Evolutionary conservation across 2,113 vertebrate species (phyloP).

Genomic region (Oncorhynchus kisutch): DNA sequence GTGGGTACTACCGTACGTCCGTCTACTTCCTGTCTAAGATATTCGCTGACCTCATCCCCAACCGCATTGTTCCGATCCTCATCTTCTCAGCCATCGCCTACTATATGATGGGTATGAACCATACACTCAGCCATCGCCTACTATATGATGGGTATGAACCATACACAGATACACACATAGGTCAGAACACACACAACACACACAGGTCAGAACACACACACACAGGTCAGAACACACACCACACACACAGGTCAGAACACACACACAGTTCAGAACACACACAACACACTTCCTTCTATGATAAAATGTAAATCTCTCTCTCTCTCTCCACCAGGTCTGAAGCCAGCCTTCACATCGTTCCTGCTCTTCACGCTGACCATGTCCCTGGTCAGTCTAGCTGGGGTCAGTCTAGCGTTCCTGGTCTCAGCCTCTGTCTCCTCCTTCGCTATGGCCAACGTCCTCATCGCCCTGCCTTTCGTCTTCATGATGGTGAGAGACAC

Average conservation of each 20-base stretch:
- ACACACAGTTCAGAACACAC: neutral
- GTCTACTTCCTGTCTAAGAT: constrained; percentile 74
- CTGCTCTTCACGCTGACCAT: constrained; percentile 71
- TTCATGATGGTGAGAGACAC: constrained; percentile 78
- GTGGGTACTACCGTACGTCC: constrained; percentile 72
- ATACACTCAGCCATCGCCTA: no score
- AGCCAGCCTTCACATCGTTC: constrained; percentile 64
- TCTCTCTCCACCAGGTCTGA: constrained; percentile 63
- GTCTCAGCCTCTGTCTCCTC: constrained; percentile 73
- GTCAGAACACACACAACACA: neutral
- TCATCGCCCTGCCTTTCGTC: constrained; percentile 76
- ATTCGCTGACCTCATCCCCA: constrained; percentile 76
- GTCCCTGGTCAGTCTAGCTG: constrained; percentile 74
- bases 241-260: neutral
- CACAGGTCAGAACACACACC: no score
- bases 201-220: neutral
- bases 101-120: constrained; percentile 76
- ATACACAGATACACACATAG: neutral
- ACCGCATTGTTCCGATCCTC: constrained; percentile 75
- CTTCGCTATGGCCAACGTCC: constrained; percentile 76
- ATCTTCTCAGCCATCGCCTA: constrained; percentile 74
- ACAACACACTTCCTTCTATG: no score
- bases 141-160: no score
- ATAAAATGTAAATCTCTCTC: no score
- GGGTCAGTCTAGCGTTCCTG: constrained; percentile 75